Conservation (phyloP, 2,113 vertebrate species). For the Serinus canaria region DNA sequence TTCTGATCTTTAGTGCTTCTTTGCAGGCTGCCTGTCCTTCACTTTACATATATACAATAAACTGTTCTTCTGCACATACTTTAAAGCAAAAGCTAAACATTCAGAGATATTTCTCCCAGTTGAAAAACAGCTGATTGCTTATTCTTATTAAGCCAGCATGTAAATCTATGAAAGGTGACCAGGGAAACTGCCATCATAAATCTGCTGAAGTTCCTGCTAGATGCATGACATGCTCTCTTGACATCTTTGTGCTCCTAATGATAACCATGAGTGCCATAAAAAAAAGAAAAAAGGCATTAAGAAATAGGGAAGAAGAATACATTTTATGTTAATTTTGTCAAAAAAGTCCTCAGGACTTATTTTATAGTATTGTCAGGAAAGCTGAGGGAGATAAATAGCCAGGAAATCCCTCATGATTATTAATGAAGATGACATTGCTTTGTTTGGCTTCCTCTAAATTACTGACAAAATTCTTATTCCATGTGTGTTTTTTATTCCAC, state of each 20-base stretch:
- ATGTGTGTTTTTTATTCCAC: neutral
- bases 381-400: neutral
- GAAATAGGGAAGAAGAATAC: neutral
- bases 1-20: neutral
- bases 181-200: neutral
- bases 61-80: neutral
- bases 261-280: neutral
- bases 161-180: neutral
- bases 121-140: neutral
- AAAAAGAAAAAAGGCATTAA: neutral
- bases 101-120: neutral
- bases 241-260: neutral
- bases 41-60: neutral
- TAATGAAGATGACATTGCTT: neutral
- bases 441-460: neutral
- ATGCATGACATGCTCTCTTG: neutral
- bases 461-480: neutral
- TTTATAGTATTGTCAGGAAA: neutral
- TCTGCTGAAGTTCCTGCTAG: neutral
- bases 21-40: neutral
- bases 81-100: neutral
- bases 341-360: neutral
- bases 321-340: neutral
- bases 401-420: neutral
- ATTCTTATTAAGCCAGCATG: neutral